Conservation (phyloP, 2,113 vertebrate species). For the Guaruba guarouba region DNA sequence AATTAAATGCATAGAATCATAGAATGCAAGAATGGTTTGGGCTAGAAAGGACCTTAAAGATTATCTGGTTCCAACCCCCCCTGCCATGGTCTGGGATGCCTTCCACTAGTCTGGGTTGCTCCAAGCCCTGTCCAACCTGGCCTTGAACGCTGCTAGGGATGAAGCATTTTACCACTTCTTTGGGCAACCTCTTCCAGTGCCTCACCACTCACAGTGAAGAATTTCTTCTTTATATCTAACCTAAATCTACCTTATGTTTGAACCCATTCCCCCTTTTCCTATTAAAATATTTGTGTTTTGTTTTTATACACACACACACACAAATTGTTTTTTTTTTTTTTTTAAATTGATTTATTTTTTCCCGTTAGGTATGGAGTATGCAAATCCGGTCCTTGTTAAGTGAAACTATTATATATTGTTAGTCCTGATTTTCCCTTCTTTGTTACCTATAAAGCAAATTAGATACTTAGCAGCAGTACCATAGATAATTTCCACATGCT, state of each 20-base stretch:
- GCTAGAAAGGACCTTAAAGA: not conserved
- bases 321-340: rapidly evolving
- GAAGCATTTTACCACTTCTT: not conserved
- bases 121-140: not conserved
- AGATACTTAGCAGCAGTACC: not conserved
- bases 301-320: not conserved
- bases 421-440: not conserved
- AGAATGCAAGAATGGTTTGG: not conserved
- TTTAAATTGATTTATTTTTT: not conserved
- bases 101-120: not conserved
- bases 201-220: not conserved
- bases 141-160: not conserved
- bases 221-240: not conserved
- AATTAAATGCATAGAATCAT: not conserved
- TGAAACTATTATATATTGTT: not conserved
- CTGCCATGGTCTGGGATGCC: not conserved
- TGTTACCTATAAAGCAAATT: not conserved
- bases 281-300: not conserved
- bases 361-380: not conserved
- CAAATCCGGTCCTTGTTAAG: not conserved
- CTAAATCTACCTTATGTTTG: not conserved
- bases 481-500: not conserved
- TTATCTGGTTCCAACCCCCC: not conserved
- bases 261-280: not conserved
- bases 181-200: not conserved